These are phyloP conservation scores for Anoura caudifer DNA, from an alignment of 2,113 vertebrate genomes.

Conservation along the genomic window DNA sequence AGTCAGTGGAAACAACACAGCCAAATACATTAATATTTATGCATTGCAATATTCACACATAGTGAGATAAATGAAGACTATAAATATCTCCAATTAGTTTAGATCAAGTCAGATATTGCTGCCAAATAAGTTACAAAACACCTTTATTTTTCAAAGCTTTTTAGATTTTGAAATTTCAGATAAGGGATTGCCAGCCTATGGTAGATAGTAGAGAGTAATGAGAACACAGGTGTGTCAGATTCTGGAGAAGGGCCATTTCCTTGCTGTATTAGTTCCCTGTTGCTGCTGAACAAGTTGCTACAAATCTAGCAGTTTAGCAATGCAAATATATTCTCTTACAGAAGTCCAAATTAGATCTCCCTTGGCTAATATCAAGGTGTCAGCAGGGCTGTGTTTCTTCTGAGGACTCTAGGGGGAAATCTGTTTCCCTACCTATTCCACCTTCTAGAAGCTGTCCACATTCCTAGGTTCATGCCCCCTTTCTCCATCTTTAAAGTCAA, in stretches of 20 bases:
- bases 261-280: background rate
- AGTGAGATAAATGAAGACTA: background rate
- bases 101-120: background rate
- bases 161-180: constrained; percentile 16
- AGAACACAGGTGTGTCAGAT: background rate
- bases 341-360: background rate
- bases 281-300: background rate
- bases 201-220: background rate
- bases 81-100: background rate
- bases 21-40: constrained; percentile 42
- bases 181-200: background rate
- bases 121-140: background rate
- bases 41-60: background rate
- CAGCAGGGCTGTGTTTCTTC: background rate
- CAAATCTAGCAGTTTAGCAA: background rate
- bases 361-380: background rate
- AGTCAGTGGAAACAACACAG: background rate
- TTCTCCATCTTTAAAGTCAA: background rate
- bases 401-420: background rate
- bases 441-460: background rate
- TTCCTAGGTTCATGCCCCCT: background rate
- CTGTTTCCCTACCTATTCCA: background rate
- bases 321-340: background rate
- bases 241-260: background rate
- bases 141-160: constrained; percentile 16